phyloP scores from a whole-genome alignment of 2,888 invertebrate genomes.

The Belgica antarctica region DNA sequence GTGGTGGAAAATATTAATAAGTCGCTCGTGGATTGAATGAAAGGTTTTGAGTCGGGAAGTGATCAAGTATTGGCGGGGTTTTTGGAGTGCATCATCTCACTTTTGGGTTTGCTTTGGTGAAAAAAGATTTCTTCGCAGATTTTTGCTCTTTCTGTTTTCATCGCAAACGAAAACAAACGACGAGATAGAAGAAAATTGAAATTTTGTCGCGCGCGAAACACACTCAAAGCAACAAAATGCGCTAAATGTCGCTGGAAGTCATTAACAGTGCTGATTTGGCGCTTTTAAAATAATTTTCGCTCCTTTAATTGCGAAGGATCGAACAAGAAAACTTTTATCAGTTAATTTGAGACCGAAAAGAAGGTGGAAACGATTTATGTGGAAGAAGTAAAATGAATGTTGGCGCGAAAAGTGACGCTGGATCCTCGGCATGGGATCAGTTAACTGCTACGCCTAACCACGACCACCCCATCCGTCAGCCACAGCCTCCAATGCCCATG shows the following conservation, averaged over 20 bases:
- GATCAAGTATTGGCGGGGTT: background rate
- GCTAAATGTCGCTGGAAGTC: background rate
- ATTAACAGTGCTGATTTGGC: background rate
- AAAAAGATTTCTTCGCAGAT: slow-evolving; percentile 23
- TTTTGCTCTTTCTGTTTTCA: slow-evolving; percentile 21
- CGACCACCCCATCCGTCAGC: slow-evolving; percentile 33
- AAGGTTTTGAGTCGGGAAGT: background rate
- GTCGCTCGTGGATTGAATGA: slow-evolving; percentile 25
- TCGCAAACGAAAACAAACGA: slow-evolving; percentile 25
- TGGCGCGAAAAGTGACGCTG: slow-evolving; percentile 47
- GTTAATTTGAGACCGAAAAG: background rate
- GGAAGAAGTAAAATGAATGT: slow-evolving; percentile 48
- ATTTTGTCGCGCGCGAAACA: slow-evolving; percentile 34
- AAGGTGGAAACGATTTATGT: slow-evolving; percentile 12
- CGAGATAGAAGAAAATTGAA: slow-evolving; percentile 32
- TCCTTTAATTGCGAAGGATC: background rate
- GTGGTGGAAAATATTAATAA: slow-evolving; percentile 25
- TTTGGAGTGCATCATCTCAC: slow-evolving; percentile 27
- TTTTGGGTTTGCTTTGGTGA: slow-evolving; percentile 29
- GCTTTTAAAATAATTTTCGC: slow-evolving; percentile 1
- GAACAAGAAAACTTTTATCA: background rate
- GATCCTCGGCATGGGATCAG: slow-evolving; percentile 55
- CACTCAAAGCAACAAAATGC: background rate
- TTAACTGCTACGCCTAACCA: slow-evolving; percentile 50
- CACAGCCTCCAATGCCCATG: background rate